Conservation (phyloP, 2,113 vertebrate species). For the Callionymus lyra region DNA sequence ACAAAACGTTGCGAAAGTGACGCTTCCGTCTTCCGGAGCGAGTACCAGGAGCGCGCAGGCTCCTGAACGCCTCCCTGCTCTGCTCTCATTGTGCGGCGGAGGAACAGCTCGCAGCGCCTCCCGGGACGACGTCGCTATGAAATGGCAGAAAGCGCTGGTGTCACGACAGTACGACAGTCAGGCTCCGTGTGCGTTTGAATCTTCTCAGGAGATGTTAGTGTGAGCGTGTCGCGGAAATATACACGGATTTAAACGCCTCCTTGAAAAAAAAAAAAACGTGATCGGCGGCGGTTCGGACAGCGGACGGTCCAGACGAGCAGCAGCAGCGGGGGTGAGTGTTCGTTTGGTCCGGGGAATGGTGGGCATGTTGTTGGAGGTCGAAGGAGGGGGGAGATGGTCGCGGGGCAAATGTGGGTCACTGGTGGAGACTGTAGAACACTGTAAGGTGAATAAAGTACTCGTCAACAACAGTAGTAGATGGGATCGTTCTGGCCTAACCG, state of each 20-base stretch:
- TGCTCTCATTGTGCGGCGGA: conserved; percentile 42
- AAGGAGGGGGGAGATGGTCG: conserved; percentile 12
- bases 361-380: conserved; percentile 33
- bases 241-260: conserved; percentile 21
- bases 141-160: conserved; percentile 62
- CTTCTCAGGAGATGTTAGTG: conserved; percentile 46
- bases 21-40: conserved; percentile 29
- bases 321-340: conserved; percentile 48
- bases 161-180: conserved; percentile 52
- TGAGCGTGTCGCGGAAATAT: conserved; percentile 18
- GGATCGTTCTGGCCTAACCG: conserved; percentile 52
- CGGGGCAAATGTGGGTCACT: conserved; percentile 9
- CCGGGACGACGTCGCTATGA: conserved; percentile 56
- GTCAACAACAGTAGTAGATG: conserved; percentile 12
- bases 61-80: conserved; percentile 37
- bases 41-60: conserved; percentile 29
- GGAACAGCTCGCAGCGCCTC: conserved; percentile 49
- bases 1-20: conserved; percentile 38
- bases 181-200: conserved; percentile 40
- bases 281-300: conserved; percentile 30
- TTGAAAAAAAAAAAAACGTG: conserved; percentile 20
- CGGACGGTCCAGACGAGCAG: too few species aligned
- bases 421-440: conserved; percentile 12
- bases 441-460: conserved; percentile 4
- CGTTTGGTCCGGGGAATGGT: conserved; percentile 2